phyloP scores from a whole-genome alignment of 2,888 invertebrate genomes.

The Octodonta nipae region DNA sequence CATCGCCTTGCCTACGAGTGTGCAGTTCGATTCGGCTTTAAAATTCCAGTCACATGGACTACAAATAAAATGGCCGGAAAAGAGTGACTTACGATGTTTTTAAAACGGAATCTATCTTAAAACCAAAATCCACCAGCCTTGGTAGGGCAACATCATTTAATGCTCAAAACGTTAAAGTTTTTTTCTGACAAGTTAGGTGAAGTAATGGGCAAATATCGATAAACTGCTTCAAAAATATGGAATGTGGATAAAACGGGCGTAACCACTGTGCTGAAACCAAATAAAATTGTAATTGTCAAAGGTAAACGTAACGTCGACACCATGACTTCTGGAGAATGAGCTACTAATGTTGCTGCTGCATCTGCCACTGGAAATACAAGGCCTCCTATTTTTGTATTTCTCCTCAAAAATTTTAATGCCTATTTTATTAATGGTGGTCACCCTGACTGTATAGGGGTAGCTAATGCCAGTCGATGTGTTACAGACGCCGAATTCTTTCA shows the following conservation, averaged over 20 bases:
- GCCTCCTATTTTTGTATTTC: conserved; percentile 6
- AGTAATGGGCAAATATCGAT: conserved; percentile 4
- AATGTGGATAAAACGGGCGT: conserved; percentile 3
- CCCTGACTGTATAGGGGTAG: conserved; percentile 5
- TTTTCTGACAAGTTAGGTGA: conserved; percentile 3
- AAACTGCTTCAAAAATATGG: conserved; percentile 2
- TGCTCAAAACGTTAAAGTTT: conserved; percentile 7
- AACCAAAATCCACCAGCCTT: conserved; percentile 9
- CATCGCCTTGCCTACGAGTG: conserved; percentile 1
- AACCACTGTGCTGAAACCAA: conserved; percentile 5
- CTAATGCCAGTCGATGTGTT: conserved; percentile 5
- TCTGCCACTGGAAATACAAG: conserved; percentile 5
- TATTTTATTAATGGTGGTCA: conserved; percentile 3
- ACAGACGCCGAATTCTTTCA: conserved; percentile 6
- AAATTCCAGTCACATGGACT: conserved; percentile 7
- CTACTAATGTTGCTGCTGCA: neutral
- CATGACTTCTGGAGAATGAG: neutral
- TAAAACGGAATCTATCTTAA: conserved; percentile 7
- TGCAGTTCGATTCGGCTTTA: conserved; percentile 4
- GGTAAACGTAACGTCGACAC: conserved; percentile 5
- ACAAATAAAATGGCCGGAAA: conserved; percentile 9
- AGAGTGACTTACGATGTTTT: conserved; percentile 11
- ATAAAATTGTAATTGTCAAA: conserved; percentile 5
- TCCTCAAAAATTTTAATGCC: conserved; percentile 2
- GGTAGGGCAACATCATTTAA: conserved; percentile 11